phyloP scores from a whole-genome alignment of 2,888 invertebrate species.

The Morpho deidamia region DNA sequence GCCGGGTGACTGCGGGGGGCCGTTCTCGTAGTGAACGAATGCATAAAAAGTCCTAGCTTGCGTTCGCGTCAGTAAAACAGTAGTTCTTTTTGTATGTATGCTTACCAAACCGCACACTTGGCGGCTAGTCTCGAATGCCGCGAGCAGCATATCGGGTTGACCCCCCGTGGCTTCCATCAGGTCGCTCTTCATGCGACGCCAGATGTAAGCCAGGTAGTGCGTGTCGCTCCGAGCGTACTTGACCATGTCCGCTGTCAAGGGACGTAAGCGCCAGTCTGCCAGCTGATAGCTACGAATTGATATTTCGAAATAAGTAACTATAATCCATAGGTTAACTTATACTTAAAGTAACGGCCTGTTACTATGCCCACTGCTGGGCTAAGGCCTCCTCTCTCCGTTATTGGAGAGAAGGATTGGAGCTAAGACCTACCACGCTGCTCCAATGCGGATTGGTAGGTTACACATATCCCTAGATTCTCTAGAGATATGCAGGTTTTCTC shows the following conservation, averaged over 20 bases:
- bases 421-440: too few relatives aligned
- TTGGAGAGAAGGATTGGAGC: too few relatives aligned
- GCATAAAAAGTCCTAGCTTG: too few relatives aligned
- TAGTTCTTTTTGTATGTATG: too few relatives aligned
- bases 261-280: slow-evolving; percentile 96
- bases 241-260: slow-evolving; percentile 88
- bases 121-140: slow-evolving; percentile 86
- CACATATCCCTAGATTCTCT: too few relatives aligned
- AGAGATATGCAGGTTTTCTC: too few relatives aligned
- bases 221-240: slow-evolving; percentile 96
- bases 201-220: slow-evolving; percentile 94
- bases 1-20: too few relatives aligned
- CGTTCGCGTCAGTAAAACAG: too few relatives aligned
- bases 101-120: slow-evolving; percentile 79
- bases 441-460: too few relatives aligned
- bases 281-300: slow-evolving; percentile 82
- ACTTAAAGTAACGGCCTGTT: too few relatives aligned
- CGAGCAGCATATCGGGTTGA: slow-evolving; percentile 80
- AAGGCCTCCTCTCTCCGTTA: too few relatives aligned
- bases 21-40: background rate
- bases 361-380: too few relatives aligned
- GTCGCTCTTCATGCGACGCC: slow-evolving; percentile 86
- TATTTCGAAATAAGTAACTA: background rate
- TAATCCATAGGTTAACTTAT: background rate
- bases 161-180: slow-evolving; percentile 77